Base-by-base conservation (phyloP, 2,113 vertebrate species). In the Nettapus auritus region DNA sequence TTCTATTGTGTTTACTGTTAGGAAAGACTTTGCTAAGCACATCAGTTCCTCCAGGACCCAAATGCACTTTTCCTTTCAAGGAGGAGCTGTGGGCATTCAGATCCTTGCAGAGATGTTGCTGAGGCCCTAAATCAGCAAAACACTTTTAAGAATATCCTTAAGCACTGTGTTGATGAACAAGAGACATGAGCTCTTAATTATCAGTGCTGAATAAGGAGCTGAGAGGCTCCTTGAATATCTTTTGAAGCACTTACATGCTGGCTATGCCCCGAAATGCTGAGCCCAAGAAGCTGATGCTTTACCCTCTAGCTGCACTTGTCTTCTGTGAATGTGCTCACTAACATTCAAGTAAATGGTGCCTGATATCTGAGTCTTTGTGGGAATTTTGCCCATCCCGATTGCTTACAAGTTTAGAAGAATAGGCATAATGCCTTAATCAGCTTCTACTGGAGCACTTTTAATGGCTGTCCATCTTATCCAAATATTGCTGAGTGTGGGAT, bases 111-210 rank as follows among this genome's bases (percentile, higher is more conserved):
- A 60, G 36, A 80, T 50, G 5, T 31, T 75, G 38, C 52, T 46
- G 77, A 81, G 68, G 60, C 52, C 52, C 22, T 42, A 75, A 70
- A 84, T 86, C 69, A 79, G 77, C 52, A 79, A 44, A 90, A 91
- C 13, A 13, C 42, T 75, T 89, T 11, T 7, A 84, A 89, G 56
- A 11, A 4, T 87, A 36, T 79, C 62, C 53, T 91, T 93, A 75
- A 75, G 33, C 26, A 26, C 40, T 82, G 84, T 50, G 40, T 34
- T 85, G 62, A 85, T 85, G 34, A 96, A 89, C 21, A 38, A 48
- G 10, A 70, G 33, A 76, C 18, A 23, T 40, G 67, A 91, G 53
- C 57, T 93, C 56, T 94, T 94, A 90, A 82, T 95, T 89, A 86
- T 88, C 63, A 75, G 60, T 71, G 56, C 93, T 68, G 66, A 87